Percentiles rank a stretch among this genome's conserved stretches.
Conservation (phyloP, 2,888 invertebrate species). For the Drosophila greeni region DNA sequence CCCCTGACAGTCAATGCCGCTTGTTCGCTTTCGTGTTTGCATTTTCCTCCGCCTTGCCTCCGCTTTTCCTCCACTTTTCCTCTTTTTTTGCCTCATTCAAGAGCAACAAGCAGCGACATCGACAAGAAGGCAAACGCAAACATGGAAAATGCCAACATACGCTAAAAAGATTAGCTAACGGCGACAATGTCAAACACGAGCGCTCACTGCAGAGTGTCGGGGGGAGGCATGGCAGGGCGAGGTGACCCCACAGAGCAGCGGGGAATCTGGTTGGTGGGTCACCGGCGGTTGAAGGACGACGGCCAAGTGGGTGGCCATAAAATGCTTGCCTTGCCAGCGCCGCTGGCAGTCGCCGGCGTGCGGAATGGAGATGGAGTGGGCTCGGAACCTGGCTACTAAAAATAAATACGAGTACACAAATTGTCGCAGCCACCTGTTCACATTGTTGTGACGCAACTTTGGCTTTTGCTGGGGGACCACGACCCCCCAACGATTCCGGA, state of each 20-base stretch:
- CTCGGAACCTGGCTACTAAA: constrained; percentile 62
- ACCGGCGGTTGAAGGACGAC: constrained; percentile 25
- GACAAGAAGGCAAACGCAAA: constrained; percentile 66
- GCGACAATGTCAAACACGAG: constrained; percentile 75
- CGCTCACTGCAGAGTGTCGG: constrained; percentile 33
- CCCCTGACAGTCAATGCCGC: constrained; percentile 39
- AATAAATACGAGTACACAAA: constrained; percentile 73
- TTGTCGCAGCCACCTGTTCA: constrained; percentile 74
- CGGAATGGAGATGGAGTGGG: constrained; percentile 10
- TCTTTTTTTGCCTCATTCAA: constrained; percentile 52
- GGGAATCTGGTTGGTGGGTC: constrained; percentile 28
- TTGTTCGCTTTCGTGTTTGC: constrained; percentile 70
- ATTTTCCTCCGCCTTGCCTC: constrained; percentile 53
- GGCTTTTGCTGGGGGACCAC: constrained; percentile 3
- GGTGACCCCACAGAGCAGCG: constrained; percentile 14
- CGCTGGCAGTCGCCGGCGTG: constrained; percentile 22
- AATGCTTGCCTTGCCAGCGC: constrained; percentile 48
- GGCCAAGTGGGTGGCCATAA: constrained; percentile 64
- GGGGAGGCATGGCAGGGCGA: not conserved
- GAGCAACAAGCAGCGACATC: constrained; percentile 63
- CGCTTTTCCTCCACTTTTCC: constrained; percentile 24
- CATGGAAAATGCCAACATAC: constrained; percentile 75
- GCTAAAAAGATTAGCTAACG: constrained; percentile 75
- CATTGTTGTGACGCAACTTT: constrained; percentile 71
- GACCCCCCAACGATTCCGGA: constrained; percentile 3